phyloP scores from a whole-genome alignment of 2,113 vertebrate genomes.

The Phocoena sinus region DNA sequence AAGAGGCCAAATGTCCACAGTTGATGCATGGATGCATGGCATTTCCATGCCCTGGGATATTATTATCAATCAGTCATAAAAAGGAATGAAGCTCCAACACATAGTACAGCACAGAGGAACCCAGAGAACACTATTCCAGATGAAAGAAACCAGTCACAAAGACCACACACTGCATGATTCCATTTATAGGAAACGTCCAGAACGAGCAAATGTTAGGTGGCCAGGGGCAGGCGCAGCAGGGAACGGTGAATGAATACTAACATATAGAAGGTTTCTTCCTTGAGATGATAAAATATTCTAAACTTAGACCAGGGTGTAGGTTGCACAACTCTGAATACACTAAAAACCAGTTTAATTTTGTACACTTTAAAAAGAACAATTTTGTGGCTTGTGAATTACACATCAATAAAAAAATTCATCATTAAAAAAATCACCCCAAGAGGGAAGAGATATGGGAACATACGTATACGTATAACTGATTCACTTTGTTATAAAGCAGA shows the following conservation, averaged over 20 bases:
- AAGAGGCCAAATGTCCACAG: neutral
- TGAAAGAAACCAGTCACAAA: neutral
- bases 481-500: no score
- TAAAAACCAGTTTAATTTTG: neutral
- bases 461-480: no score
- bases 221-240: neutral
- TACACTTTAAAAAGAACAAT: neutral
- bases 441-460: no score
- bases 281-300: neutral
- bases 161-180: neutral
- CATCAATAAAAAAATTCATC: neutral
- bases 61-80: neutral
- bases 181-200: neutral
- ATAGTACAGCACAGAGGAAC: accelerated
- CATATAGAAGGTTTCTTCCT: neutral
- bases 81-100: neutral
- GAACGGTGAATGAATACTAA: accelerated
- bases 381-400: neutral
- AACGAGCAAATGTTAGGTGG: neutral
- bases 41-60: neutral
- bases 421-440: neutral
- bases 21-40: accelerated
- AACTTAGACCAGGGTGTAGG: neutral
- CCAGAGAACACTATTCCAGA: no score
- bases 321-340: neutral